These are phyloP conservation scores for Microcaecilia unicolor DNA, from an alignment of 2,797 vertebrate genomes.

Conservation along the genomic window DNA sequence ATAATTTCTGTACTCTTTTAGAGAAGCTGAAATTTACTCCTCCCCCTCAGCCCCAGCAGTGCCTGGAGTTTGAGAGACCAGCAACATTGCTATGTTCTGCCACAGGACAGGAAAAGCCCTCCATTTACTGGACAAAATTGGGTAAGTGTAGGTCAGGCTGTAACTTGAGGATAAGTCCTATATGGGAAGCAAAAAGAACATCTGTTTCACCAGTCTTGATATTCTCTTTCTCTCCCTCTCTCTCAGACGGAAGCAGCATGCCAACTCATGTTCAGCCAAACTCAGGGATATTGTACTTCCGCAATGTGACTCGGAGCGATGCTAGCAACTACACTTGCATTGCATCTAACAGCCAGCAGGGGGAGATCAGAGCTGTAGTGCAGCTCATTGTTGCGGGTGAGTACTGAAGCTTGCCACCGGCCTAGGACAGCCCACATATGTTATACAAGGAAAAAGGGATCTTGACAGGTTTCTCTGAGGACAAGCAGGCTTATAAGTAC, in stretches of 20 bases:
- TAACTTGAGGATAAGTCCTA: too few species aligned
- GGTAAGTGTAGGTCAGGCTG: conserved; percentile 66
- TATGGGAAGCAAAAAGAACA: background rate
- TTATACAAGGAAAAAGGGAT: background rate
- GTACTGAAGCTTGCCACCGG: background rate
- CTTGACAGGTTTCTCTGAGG: too few species aligned
- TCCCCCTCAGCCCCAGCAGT: conserved; percentile 77
- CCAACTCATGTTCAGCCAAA: conserved; percentile 68
- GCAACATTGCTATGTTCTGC: conserved; percentile 82
- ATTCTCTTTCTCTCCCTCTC: background rate
- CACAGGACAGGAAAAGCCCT: conserved; percentile 76
- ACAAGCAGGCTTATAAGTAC: too few species aligned
- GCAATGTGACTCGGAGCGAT: conserved; percentile 74
- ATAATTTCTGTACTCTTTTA: conserved; percentile 30
- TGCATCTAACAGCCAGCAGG: conserved; percentile 83
- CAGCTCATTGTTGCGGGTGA: conserved; percentile 85
- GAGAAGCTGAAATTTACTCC: conserved; percentile 97
- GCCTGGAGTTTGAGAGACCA: conserved; percentile 86
- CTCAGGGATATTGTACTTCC: conserved; percentile 74
- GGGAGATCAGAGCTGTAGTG: conserved; percentile 82
- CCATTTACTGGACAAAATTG: conserved; percentile 82
- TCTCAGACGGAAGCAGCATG: conserved; percentile 75
- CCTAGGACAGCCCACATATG: background rate
- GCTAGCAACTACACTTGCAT: conserved; percentile 89
- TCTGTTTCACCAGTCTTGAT: background rate